Conservation (phyloP, 2,888 invertebrate species). For the Caenorhabditis sulstoni region DNA sequence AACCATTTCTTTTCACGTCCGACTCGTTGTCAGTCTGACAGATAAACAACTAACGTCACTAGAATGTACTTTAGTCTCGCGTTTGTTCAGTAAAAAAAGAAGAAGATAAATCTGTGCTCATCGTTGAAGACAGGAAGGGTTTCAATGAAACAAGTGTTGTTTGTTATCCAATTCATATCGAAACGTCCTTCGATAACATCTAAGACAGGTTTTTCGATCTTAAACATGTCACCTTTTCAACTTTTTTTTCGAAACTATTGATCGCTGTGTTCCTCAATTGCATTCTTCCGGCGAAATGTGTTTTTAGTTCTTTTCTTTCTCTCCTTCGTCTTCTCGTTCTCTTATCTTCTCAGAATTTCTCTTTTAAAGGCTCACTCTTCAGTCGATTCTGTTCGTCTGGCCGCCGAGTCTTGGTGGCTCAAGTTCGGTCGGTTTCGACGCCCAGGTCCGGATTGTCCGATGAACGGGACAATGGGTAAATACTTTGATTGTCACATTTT, state of each 20-base stretch:
- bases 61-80: not conserved
- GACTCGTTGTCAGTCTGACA: not conserved
- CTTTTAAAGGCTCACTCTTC: too few relatives aligned
- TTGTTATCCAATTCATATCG: too few relatives aligned
- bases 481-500: not conserved
- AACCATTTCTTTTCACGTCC: not conserved
- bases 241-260: not conserved
- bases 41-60: not conserved
- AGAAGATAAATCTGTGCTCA: too few relatives aligned
- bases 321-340: slow-evolving; percentile 25
- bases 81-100: too few relatives aligned
- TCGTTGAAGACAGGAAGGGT: too few relatives aligned
- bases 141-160: too few relatives aligned
- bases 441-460: slow-evolving; percentile 9
- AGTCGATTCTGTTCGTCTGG: too few relatives aligned
- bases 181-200: too few relatives aligned
- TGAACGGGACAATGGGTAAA: slow-evolving; percentile 43
- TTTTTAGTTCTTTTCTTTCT: not conserved
- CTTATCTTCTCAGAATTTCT: too few relatives aligned
- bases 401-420: slow-evolving; percentile 42
- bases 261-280: too few relatives aligned
- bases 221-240: not conserved
- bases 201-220: too few relatives aligned
- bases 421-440: not conserved
- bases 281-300: too few relatives aligned